A percentile compares a stretch with the other conserved stretches of the same genome.
Conservation (phyloP, 2,888 invertebrate genomes). For the Neoaliturus tenellus region DNA sequence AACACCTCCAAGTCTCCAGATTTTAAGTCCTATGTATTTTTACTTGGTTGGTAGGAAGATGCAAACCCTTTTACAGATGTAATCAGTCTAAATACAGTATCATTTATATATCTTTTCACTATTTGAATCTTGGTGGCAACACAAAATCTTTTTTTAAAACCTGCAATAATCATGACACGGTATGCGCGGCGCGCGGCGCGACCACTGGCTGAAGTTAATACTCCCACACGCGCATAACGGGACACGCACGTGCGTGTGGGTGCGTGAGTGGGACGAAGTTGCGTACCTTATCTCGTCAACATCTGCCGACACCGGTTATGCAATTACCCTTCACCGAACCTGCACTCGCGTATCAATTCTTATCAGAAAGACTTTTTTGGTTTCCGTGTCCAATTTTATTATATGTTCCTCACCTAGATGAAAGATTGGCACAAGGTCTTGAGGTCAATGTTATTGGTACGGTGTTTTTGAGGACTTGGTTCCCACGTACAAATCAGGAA, state of each 20-base stretch:
- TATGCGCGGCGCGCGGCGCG: background rate
- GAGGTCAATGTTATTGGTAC: background rate
- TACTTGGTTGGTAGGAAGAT: too few species aligned
- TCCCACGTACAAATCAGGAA: too few species aligned
- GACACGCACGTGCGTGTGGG: background rate
- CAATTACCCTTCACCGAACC: background rate
- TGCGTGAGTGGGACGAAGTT: background rate
- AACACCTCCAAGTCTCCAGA: too few species aligned
- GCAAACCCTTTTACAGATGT: too few species aligned
- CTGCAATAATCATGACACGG: too few species aligned
- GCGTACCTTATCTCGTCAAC: constrained; percentile 28
- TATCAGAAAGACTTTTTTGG: background rate
- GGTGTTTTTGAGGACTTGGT: background rate
- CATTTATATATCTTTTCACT: too few species aligned
- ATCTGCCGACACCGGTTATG: constrained; percentile 14
- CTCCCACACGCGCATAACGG: background rate
- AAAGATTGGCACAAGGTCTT: background rate
- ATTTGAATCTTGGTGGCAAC: too few species aligned
- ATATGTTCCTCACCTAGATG: background rate
- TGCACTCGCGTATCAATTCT: too few species aligned
- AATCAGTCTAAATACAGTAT: too few species aligned
- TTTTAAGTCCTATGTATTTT: too few species aligned
- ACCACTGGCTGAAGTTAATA: background rate
- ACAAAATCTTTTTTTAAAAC: too few species aligned
- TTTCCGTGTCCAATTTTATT: constrained; percentile 19